phyloP scores from a whole-genome alignment of 2,888 invertebrate genomes.

The Homarus gammarus region DNA sequence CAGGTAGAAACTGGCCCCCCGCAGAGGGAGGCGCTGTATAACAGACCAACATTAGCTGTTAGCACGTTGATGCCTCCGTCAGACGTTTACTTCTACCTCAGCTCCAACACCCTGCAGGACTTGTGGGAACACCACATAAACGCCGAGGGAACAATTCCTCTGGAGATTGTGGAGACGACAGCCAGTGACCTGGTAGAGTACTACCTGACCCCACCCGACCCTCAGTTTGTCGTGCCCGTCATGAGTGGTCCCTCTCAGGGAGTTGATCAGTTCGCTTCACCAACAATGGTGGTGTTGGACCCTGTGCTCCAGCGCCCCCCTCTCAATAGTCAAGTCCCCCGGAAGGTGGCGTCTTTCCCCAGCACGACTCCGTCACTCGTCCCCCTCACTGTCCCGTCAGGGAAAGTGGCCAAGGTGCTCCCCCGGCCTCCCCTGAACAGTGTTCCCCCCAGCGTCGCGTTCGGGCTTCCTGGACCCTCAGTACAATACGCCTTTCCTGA shows the following conservation, averaged over 20 bases:
- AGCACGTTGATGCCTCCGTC: constrained; percentile 16
- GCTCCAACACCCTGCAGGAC: constrained; percentile 33
- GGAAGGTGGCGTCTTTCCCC: background rate
- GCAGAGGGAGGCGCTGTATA: background rate
- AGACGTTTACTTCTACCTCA: constrained; percentile 36
- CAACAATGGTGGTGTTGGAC: background rate
- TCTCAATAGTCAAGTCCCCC: background rate
- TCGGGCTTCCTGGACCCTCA: too few species aligned
- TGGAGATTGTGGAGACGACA: constrained; percentile 30
- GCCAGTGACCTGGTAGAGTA: constrained; percentile 29
- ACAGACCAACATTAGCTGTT: background rate
- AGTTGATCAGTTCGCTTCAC: background rate
- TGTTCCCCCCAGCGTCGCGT: too few species aligned
- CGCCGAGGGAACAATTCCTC: constrained; percentile 3
- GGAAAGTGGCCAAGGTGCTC: background rate
- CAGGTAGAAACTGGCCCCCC: too few species aligned
- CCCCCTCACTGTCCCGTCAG: background rate
- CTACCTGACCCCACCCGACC: constrained; percentile 25
- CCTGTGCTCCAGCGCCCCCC: background rate
- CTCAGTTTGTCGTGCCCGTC: constrained; percentile 27
- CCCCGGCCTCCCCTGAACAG: background rate
- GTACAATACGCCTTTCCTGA: background rate
- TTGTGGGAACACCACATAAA: constrained; percentile 48
- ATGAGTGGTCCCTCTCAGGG: background rate
- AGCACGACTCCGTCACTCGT: background rate